Conservation (phyloP, 2,113 vertebrate genomes). For the Campylorhamphus procurvoides region DNA sequence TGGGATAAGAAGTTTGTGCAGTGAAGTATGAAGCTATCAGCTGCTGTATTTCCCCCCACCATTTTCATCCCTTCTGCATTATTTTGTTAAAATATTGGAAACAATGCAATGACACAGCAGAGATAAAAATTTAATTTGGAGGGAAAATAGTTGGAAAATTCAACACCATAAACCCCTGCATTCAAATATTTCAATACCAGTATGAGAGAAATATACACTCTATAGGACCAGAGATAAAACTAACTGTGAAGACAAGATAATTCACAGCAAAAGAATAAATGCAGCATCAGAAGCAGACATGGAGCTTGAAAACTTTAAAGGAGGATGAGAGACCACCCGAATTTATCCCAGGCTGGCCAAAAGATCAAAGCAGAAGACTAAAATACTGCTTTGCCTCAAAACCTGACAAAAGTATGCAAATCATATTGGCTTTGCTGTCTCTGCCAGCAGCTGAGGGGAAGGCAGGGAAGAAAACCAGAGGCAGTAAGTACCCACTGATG, state of each 20-base stretch:
- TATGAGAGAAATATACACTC: not conserved
- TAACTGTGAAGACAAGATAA: conserved; percentile 7
- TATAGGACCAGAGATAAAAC: not conserved
- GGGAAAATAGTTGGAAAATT: conserved; percentile 1
- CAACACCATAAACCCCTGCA: not conserved
- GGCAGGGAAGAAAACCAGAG: not conserved
- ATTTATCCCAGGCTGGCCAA: not conserved
- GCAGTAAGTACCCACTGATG: not conserved
- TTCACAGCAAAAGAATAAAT: conserved; percentile 6
- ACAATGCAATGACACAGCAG: not conserved
- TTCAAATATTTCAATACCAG: not conserved
- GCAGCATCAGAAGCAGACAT: not conserved
- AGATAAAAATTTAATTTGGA: conserved; percentile 33
- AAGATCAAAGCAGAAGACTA: not conserved
- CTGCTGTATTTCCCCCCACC: not conserved
- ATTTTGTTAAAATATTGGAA: not conserved
- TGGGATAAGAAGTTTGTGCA: not conserved
- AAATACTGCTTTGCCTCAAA: conserved; percentile 13
- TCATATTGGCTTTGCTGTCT: not conserved
- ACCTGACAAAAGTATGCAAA: conserved; percentile 1
- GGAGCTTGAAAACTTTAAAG: not conserved
- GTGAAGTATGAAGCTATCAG: not conserved
- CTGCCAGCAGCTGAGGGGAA: not conserved
- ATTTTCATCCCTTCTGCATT: not conserved
- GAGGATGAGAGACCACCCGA: not conserved